phyloP scores from a whole-genome alignment of 2,797 vertebrate genomes.

The Chiroxiphia lanceolata region DNA sequence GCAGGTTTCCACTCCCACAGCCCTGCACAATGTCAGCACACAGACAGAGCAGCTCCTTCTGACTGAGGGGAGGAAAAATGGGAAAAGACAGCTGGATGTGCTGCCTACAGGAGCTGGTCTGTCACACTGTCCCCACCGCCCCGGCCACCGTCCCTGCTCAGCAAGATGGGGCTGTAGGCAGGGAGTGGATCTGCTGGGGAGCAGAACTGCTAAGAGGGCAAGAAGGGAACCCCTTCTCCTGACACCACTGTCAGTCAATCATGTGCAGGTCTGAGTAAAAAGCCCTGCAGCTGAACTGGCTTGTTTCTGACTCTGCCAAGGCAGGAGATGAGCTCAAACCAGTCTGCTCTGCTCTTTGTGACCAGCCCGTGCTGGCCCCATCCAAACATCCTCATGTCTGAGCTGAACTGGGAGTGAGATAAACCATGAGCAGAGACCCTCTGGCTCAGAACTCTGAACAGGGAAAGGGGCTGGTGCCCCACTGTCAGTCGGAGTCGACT shows the following conservation, averaged over 20 bases:
- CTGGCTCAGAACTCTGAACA: not conserved
- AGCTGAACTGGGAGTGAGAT: not conserved
- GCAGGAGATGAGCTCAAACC: not conserved
- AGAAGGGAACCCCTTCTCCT: not conserved
- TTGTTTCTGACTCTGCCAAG: not conserved
- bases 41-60: not conserved
- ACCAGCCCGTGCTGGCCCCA: rapidly evolving
- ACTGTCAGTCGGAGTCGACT: rapidly evolving
- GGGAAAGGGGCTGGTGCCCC: not conserved
- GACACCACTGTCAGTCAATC: rapidly evolving
- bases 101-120: not conserved
- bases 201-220: not conserved
- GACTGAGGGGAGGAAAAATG: not conserved
- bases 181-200: not conserved
- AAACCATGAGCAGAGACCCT: not conserved
- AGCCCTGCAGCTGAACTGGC: not conserved
- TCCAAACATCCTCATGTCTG: not conserved
- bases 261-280: rapidly evolving
- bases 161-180: not conserved
- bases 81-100: not conserved
- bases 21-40: not conserved
- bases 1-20: not conserved
- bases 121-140: rapidly evolving
- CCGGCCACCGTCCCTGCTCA: rapidly evolving
- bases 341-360: not conserved